Conservation (phyloP, 2,113 vertebrate species). For the Campylorhamphus procurvoides region DNA sequence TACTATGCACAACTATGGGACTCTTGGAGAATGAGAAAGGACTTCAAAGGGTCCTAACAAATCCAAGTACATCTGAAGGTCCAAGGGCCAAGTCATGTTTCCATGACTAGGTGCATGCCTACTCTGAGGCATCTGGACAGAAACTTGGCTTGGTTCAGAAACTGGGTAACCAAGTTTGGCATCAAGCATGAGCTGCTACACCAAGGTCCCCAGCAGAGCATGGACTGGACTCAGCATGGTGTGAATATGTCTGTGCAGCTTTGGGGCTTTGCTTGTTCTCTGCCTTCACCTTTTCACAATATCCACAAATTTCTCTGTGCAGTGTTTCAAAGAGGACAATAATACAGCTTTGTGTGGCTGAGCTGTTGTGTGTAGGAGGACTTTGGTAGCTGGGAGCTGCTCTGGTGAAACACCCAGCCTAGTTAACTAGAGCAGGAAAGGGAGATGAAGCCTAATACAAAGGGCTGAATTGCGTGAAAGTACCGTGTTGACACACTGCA, state of each 20-base stretch:
- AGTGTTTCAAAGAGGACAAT: not conserved
- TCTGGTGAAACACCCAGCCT: not conserved
- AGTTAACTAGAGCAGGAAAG: not conserved
- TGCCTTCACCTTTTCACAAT: not conserved
- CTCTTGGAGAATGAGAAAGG: not conserved
- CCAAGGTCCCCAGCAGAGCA: not conserved
- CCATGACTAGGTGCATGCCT: not conserved
- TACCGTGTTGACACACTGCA: not conserved
- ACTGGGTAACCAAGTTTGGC: not conserved
- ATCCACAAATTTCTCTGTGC: not conserved
- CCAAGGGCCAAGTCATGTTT: not conserved
- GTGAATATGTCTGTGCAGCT: not conserved
- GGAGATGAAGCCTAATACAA: not conserved
- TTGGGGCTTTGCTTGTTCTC: not conserved
- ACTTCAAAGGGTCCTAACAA: not conserved
- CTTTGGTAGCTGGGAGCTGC: not conserved
- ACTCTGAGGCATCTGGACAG: not conserved
- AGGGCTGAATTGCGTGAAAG: not conserved
- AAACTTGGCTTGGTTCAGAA: not conserved
- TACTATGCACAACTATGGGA: not conserved
- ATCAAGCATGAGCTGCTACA: not conserved
- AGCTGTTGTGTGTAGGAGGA: not conserved
- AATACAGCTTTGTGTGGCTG: not conserved
- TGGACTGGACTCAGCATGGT: not conserved
- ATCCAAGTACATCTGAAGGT: not conserved